phyloP scores from a whole-genome alignment of 2,797 vertebrate genomes.

The Chrysocyon brachyurus region DNA sequence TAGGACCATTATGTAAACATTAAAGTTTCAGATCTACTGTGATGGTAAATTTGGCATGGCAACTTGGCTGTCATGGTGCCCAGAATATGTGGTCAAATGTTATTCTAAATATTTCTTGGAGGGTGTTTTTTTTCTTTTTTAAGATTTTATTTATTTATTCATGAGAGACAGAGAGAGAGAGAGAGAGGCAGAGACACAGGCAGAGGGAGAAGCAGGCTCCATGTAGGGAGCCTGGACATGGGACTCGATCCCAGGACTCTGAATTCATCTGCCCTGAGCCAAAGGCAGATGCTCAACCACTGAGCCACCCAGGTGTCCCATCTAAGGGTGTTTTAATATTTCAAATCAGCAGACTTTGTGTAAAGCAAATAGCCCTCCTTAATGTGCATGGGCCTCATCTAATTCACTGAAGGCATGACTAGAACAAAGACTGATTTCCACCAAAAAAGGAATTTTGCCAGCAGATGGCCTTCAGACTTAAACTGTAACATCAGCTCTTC shows the following conservation, averaged over 20 bases:
- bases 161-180: no score
- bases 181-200: no score
- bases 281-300: no score
- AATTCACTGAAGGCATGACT: neutral
- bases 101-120: neutral
- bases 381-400: neutral
- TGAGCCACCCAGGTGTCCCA: no score
- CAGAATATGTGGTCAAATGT: neutral
- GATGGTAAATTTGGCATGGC: neutral
- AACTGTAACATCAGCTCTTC: neutral
- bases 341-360: neutral
- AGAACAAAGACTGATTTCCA: neutral
- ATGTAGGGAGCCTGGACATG: no score
- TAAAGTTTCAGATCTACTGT: neutral
- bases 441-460: neutral
- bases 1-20: neutral
- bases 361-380: neutral
- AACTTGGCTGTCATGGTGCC: neutral
- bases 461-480: neutral
- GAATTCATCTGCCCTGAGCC: no score
- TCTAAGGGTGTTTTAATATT: neutral
- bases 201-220: no score
- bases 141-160: no score
- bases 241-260: no score
- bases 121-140: no score